Evolutionary conservation across 2,888 invertebrate species (phyloP).

Genomic region (Dioctria linearis): DNA sequence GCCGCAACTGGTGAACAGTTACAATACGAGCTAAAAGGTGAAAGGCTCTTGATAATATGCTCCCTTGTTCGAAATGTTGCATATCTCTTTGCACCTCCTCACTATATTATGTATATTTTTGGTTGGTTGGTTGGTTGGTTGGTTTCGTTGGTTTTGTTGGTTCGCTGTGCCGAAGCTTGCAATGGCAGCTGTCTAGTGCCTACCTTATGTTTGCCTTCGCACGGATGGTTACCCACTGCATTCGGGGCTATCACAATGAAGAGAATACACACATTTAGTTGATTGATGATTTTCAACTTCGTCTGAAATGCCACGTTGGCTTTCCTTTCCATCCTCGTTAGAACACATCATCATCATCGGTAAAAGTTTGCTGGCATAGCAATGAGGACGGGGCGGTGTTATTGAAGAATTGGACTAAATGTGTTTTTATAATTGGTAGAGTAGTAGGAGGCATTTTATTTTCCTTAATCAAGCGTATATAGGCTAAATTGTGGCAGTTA

Average conservation of each 20-base stretch:
- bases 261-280: slow-evolving; percentile 49
- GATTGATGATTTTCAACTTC: slow-evolving; percentile 46
- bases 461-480: no score
- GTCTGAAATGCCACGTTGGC: slow-evolving; percentile 34
- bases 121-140: background rate
- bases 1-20: slow-evolving; percentile 29
- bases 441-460: no score
- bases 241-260: slow-evolving; percentile 39
- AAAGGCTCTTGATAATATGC: slow-evolving; percentile 38
- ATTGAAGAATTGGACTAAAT: no score
- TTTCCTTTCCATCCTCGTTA: slow-evolving; percentile 4
- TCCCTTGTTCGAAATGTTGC: background rate
- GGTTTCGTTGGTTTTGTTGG: background rate
- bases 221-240: slow-evolving; percentile 47
- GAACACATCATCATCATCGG: slow-evolving; percentile 39
- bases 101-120: background rate
- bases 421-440: no score
- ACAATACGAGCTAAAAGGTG: slow-evolving; percentile 11
- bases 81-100: background rate
- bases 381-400: no score
- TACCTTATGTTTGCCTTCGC: slow-evolving; percentile 32
- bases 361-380: background rate
- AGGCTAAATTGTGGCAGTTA: no score
- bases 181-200: background rate
- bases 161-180: no score